phyloP scores from a whole-genome alignment of 2,888 invertebrate species.

The Matsumyia berberina region DNA sequence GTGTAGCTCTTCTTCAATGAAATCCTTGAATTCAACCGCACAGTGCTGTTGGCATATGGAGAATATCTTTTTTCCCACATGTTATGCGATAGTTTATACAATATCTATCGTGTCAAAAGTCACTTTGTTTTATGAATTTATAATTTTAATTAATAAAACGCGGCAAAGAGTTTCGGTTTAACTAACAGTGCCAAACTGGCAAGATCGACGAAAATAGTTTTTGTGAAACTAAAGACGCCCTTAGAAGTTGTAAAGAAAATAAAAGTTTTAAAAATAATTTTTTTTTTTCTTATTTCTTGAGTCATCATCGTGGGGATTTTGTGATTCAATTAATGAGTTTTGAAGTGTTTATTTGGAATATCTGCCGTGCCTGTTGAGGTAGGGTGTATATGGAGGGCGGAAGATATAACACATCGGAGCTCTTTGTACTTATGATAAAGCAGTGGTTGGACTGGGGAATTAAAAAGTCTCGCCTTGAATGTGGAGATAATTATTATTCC shows the following conservation, averaged over 20 bases:
- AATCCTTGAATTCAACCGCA: slow-evolving; percentile 3
- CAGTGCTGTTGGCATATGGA: slow-evolving; percentile 21
- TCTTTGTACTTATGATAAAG: too few species aligned
- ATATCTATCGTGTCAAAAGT: slow-evolving; percentile 23
- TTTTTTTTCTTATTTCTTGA: too few species aligned
- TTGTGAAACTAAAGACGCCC: slow-evolving; percentile 1
- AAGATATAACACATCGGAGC: too few species aligned
- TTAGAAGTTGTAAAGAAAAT: slow-evolving; percentile 15
- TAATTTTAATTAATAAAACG: slow-evolving; percentile 46
- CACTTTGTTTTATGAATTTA: slow-evolving; percentile 31
- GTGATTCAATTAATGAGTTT: too few species aligned
- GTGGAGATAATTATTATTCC: too few species aligned
- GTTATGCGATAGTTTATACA: slow-evolving; percentile 15
- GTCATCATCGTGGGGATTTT: too few species aligned
- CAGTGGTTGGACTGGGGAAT: too few species aligned
- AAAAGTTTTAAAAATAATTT: too few species aligned
- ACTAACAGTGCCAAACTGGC: slow-evolving; percentile 8
- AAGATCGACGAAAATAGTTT: slow-evolving; percentile 35
- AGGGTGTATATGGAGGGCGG: too few species aligned
- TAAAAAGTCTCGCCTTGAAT: too few species aligned
- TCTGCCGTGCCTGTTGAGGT: slow-evolving; percentile 6
- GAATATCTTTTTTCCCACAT: slow-evolving; percentile 38
- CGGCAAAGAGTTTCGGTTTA: background rate
- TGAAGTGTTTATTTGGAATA: slow-evolving; percentile 15
- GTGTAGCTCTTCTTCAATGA: background rate